Percentiles rank a stretch among this genome's conserved stretches.
phyloP scores from a whole-genome alignment of 2,113 vertebrate genomes.

The Plecturocebus donacophilus region DNA sequence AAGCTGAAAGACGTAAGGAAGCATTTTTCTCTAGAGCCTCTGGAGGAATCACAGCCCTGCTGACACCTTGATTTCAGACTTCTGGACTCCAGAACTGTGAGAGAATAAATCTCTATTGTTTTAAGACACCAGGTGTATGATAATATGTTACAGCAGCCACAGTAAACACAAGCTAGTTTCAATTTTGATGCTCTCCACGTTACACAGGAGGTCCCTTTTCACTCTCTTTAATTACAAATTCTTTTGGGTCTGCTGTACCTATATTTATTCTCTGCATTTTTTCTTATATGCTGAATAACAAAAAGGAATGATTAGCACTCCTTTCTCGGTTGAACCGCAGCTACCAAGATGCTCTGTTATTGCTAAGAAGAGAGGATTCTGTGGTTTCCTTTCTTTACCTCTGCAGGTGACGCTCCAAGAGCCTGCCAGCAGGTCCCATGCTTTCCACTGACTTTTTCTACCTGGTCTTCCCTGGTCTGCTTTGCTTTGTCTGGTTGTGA shows the following conservation, averaged over 20 bases:
- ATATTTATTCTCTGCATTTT: not conserved
- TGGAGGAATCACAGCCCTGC: accelerated
- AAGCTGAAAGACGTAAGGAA: not conserved
- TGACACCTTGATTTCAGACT: not conserved
- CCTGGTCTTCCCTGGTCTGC: not conserved
- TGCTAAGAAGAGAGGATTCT: not conserved
- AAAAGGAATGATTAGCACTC: not conserved
- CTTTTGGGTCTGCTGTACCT: not conserved
- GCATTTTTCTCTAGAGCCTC: too few species aligned
- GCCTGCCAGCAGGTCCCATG: not conserved
- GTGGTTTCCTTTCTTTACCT: not conserved
- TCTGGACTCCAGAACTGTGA: not conserved
- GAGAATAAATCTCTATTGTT: not conserved
- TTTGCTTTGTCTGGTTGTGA: not conserved
- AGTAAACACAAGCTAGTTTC: not conserved
- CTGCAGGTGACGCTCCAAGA: not conserved
- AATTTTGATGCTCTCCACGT: not conserved
- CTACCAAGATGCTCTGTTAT: not conserved
- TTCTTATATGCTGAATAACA: not conserved
- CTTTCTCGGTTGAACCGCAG: not conserved
- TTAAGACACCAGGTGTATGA: not conserved
- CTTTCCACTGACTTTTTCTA: not conserved
- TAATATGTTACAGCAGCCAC: not conserved
- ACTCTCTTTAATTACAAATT: not conserved
- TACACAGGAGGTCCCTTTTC: not conserved